Percentiles rank a stretch among this genome's conserved stretches.
Evolutionary conservation across 2,797 vertebrate genomes (phyloP).

Genomic region (Rhyacichthys aspro): DNA sequence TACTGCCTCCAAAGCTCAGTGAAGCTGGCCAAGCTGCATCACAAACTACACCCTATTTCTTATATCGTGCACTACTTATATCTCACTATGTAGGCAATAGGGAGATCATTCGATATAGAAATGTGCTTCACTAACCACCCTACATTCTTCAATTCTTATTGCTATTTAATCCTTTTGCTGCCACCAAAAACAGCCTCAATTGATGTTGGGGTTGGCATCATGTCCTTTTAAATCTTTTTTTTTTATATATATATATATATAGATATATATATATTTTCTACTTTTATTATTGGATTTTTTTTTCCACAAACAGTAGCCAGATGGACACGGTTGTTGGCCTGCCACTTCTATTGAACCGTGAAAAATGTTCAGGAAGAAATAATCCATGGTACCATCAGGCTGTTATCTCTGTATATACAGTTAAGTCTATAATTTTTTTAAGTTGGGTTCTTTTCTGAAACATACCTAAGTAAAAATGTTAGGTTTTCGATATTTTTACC

Average conservation of each 20-base stretch:
- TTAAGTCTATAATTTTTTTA: conserved; percentile 57
- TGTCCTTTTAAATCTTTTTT: conserved; percentile 26
- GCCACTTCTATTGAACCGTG: conserved; percentile 51
- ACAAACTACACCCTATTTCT: conserved; percentile 39
- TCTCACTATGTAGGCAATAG: conserved; percentile 50
- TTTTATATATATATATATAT: too few relatives aligned
- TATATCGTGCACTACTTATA: conserved; percentile 55
- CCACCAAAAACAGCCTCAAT: conserved; percentile 79
- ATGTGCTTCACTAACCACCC: conserved; percentile 57
- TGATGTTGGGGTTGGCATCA: conserved; percentile 59
- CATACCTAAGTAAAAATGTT: conserved; percentile 82
- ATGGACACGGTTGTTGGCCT: conserved; percentile 55
- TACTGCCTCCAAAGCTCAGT: conserved; percentile 98
- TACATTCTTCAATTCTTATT: conserved; percentile 56
- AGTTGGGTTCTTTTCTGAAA: conserved; percentile 87
- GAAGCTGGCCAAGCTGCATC: conserved; percentile 72
- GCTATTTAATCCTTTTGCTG: conserved; percentile 83
- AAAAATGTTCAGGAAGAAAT: conserved; percentile 43
- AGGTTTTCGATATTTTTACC: conserved; percentile 77
- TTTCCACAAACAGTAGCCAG: conserved; percentile 54
- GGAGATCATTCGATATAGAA: conserved; percentile 47
- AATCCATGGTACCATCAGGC: conserved; percentile 41
- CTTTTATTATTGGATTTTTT: conserved; percentile 11
- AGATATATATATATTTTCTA: conserved; percentile 53
- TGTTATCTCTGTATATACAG: conserved; percentile 54